Percentiles rank a stretch among this genome's conserved stretches.
Evolutionary conservation across 2,113 vertebrate genomes (phyloP).

Genomic region (Scalopus aquaticus): DNA sequence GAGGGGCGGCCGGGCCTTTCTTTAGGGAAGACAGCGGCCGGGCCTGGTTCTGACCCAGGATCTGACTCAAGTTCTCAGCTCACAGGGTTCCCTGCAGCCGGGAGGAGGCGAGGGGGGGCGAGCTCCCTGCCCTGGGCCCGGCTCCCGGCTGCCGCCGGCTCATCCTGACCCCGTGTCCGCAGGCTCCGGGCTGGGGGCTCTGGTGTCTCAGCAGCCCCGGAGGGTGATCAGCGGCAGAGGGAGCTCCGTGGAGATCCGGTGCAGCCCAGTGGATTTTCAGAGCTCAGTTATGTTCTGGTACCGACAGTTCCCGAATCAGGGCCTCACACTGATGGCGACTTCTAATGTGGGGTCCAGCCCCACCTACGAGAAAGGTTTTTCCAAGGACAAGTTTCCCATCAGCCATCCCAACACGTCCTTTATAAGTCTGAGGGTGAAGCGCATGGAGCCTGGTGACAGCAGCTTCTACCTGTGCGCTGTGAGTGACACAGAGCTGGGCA

Average conservation of each 20-base stretch:
- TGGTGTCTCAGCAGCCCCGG: background rate
- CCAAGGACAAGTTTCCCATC: background rate
- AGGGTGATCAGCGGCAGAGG: background rate
- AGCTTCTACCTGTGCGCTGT: conserved; percentile 59
- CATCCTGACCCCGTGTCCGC: too few relatives aligned
- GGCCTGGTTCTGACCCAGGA: background rate
- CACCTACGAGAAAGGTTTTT: background rate
- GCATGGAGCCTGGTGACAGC: background rate
- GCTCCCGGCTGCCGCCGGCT: too few relatives aligned
- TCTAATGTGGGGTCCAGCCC: too few relatives aligned
- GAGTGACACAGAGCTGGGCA: conserved; percentile 39
- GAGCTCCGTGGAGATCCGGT: background rate
- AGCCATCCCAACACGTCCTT: fast-evolving
- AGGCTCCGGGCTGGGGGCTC: too few relatives aligned
- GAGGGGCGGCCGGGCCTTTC: background rate
- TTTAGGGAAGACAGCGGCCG: background rate
- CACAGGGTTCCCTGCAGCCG: background rate
- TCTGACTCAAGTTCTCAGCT: background rate
- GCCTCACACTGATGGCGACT: too few relatives aligned
- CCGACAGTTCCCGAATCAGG: too few relatives aligned
- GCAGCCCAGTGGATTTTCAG: too few relatives aligned
- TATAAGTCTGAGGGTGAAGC: background rate
- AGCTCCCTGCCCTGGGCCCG: too few relatives aligned
- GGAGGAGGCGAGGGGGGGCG: background rate
- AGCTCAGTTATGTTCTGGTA: too few relatives aligned